phyloP scores from a whole-genome alignment of 1,140 invertebrate species.

The Lepidurus couesii region DNA sequence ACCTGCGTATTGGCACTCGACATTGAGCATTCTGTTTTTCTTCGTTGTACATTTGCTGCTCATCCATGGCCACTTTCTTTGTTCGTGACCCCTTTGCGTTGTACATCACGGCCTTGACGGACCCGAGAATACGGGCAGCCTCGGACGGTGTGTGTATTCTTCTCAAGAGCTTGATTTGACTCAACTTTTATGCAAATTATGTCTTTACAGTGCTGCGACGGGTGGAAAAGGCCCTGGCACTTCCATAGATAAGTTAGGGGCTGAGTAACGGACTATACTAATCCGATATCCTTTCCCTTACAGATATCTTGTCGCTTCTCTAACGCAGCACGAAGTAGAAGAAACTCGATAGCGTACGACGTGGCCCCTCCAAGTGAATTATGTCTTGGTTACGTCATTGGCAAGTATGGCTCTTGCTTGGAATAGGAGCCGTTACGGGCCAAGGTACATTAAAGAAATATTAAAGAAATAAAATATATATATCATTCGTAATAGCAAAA shows the following conservation, averaged over 20 bases:
- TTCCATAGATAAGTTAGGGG: too few species aligned
- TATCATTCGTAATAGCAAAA: too few species aligned
- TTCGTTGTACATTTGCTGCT: not conserved
- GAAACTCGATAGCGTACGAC: not conserved
- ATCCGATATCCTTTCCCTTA: not conserved
- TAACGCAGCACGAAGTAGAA: not conserved
- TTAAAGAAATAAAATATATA: not conserved
- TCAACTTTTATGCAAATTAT: not conserved
- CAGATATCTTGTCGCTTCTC: not conserved
- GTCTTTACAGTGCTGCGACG: not conserved
- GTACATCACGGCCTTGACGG: not conserved
- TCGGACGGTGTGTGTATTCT: not conserved
- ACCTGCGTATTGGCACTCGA: not conserved
- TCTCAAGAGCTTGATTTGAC: too few species aligned
- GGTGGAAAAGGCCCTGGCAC: too few species aligned
- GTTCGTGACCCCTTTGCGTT: conserved; percentile 4
- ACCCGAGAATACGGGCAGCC: not conserved
- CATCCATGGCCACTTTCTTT: not conserved
- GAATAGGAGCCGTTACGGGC: not conserved
- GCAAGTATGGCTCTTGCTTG: not conserved
- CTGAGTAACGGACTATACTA: not conserved
- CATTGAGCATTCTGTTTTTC: not conserved
- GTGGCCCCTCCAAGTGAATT: not conserved
- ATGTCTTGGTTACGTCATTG: conserved; percentile 13
- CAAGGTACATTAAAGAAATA: not conserved